Conservation (phyloP, 1,140 invertebrate species). For the Lepidotrigona ventralis region DNA sequence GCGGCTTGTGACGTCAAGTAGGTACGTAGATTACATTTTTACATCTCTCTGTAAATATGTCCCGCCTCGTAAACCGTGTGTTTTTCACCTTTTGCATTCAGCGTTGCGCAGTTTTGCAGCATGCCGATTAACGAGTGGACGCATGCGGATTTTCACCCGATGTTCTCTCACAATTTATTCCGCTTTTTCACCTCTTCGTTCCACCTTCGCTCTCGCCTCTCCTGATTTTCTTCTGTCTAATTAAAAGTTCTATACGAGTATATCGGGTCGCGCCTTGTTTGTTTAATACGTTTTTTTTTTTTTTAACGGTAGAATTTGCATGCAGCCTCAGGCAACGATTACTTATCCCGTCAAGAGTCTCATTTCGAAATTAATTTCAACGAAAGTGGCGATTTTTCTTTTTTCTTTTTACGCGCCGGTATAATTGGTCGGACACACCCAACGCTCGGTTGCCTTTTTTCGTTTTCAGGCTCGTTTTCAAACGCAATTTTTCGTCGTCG, state of each 20-base stretch:
- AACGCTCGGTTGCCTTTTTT: not conserved
- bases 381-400: not conserved
- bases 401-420: no score
- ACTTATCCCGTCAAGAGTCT: not conserved
- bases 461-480: not conserved
- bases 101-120: not conserved
- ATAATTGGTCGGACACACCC: not conserved
- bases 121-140: slow-evolving; percentile 32
- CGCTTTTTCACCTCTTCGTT: not conserved
- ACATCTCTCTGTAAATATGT: slow-evolving; percentile 61
- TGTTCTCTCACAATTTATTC: not conserved
- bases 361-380: not conserved
- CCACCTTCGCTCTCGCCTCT: no score
- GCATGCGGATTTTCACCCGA: not conserved
- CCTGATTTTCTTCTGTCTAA: not conserved
- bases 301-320: slow-evolving; percentile 6
- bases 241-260: not conserved
- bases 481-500: not conserved
- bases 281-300: not conserved
- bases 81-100: not conserved
- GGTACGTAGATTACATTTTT: slow-evolving; percentile 76
- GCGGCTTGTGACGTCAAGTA: slow-evolving; percentile 81
- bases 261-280: not conserved
- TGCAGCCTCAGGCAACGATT: not conserved
- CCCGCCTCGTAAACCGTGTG: not conserved